A percentile compares a stretch with the other conserved stretches of the same genome.
Evolutionary conservation across 2,888 invertebrate species (phyloP).

Genomic region (Ethmia dodecea): DNA sequence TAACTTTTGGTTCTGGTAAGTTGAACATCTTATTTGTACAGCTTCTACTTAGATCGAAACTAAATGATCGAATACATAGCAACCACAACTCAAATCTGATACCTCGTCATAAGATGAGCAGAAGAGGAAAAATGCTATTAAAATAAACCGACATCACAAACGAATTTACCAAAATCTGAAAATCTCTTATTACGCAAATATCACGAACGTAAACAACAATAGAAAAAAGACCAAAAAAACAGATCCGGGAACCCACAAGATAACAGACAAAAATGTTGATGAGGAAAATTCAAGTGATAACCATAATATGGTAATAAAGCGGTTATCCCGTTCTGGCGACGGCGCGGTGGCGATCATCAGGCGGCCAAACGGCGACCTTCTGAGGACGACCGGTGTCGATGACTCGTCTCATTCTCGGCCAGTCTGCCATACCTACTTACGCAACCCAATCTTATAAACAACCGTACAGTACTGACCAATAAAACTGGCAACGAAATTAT

Average conservation of each 20-base stretch:
- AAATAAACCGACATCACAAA: too few species aligned
- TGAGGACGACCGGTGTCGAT: conserved; percentile 49
- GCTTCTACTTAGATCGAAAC: too few species aligned
- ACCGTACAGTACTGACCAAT: background rate
- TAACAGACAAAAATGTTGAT: conserved; percentile 9
- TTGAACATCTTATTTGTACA: too few species aligned
- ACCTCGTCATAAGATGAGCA: too few species aligned
- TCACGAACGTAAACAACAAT: too few species aligned
- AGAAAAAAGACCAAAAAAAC: too few species aligned
- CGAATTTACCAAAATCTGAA: too few species aligned
- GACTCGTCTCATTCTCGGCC: conserved; percentile 32
- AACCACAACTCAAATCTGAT: too few species aligned
- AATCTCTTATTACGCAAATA: too few species aligned
- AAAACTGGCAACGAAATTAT: background rate
- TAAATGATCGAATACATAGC: too few species aligned
- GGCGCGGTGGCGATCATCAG: background rate
- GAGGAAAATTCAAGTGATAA: conserved; percentile 17
- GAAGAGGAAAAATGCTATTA: too few species aligned
- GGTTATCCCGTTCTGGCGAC: conserved; percentile 21
- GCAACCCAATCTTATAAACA: conserved; percentile 18
- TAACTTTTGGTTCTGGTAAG: too few species aligned
- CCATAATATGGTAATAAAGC: conserved; percentile 17
- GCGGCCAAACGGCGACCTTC: conserved; percentile 34
- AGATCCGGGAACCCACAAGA: conserved; percentile 27
- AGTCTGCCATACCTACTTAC: conserved; percentile 18